A percentile compares a stretch with the other conserved stretches of the same genome.
phyloP scores from a whole-genome alignment of 2,888 invertebrate species.

The Caenorhabditis becei region DNA sequence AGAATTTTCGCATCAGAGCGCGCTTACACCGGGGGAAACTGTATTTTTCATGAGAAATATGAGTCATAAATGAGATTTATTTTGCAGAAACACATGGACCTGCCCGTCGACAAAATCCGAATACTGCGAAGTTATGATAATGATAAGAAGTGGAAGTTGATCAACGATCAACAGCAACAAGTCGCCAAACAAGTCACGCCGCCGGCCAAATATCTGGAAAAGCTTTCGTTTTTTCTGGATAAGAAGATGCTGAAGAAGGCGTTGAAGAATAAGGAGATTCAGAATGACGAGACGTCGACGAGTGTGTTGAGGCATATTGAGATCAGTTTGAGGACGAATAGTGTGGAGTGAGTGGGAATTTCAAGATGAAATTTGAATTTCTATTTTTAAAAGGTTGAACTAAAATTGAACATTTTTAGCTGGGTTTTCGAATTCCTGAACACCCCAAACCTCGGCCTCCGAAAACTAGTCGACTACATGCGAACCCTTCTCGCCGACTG shows the following conservation, averaged over 20 bases:
- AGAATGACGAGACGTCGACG: conserved; percentile 89
- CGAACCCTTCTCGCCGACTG: conserved; percentile 84
- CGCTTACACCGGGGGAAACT: too few relatives aligned
- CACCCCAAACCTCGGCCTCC: conserved; percentile 95
- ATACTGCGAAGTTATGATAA: conserved; percentile 94
- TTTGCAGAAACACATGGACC: conserved; percentile 87
- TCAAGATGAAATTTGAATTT: background rate
- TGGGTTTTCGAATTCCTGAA: conserved; percentile 99
- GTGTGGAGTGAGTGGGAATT: conserved; percentile 91
- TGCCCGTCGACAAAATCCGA: conserved; percentile 98
- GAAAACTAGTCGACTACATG: conserved; percentile 97
- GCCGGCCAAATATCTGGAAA: conserved; percentile 95
- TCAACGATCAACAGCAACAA: conserved; percentile 87
- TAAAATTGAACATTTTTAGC: conserved; percentile 84
- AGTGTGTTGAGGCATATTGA: conserved; percentile 98
- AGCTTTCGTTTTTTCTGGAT: conserved; percentile 91
- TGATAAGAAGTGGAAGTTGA: conserved; percentile 99
- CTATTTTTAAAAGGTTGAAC: too few relatives aligned
- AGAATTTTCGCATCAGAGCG: too few relatives aligned
- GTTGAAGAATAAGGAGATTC: conserved; percentile 74
- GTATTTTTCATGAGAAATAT: background rate
- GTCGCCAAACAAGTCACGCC: conserved; percentile 59
- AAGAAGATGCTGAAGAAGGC: conserved; percentile 86
- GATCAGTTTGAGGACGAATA: conserved; percentile 97
- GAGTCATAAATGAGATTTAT: background rate